Percentiles rank a stretch among this genome's conserved stretches.
Conservation (phyloP, 2,113 vertebrate species). For the Anolis carolinensis region DNA sequence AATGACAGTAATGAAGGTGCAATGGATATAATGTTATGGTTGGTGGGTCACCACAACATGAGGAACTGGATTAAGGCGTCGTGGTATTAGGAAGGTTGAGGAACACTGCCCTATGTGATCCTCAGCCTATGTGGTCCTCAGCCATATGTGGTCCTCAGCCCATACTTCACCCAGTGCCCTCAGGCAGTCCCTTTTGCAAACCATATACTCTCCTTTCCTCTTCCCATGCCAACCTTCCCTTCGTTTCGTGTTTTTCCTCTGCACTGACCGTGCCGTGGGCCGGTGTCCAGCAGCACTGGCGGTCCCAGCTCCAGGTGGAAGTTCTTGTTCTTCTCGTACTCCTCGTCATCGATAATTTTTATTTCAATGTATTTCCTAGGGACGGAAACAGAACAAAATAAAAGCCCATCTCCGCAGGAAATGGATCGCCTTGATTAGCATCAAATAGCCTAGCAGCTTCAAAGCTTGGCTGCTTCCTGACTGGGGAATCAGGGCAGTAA, state of each 20-base stretch:
- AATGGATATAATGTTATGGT: too few species aligned
- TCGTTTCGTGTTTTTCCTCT: constrained; percentile 24
- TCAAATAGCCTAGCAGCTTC: too few species aligned
- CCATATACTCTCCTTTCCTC: background rate
- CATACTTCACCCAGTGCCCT: too few species aligned
- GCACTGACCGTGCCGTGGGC: constrained; percentile 78
- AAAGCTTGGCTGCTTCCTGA: too few species aligned
- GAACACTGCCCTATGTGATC: background rate
- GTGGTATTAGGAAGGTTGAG: too few species aligned
- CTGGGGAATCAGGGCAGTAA: too few species aligned
- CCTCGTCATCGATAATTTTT: constrained; percentile 86
- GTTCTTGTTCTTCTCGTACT: constrained; percentile 88
- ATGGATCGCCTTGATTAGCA: too few species aligned
- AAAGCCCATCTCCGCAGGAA: background rate
- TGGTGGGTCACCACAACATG: too few species aligned
- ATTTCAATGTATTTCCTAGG: constrained; percentile 83
- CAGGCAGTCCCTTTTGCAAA: background rate
- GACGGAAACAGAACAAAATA: background rate
- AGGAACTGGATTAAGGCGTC: too few species aligned
- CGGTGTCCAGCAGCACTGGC: constrained; percentile 80
- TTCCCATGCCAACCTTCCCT: background rate
- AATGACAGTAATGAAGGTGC: too few species aligned
- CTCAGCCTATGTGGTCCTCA: background rate
- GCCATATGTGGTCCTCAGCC: background rate
- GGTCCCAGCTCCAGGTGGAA: constrained; percentile 82